A percentile compares a stretch with the other conserved stretches of the same genome.
Evolutionary conservation across 2,888 invertebrate species (phyloP).

Genomic region (Napeogenes inachia): DNA sequence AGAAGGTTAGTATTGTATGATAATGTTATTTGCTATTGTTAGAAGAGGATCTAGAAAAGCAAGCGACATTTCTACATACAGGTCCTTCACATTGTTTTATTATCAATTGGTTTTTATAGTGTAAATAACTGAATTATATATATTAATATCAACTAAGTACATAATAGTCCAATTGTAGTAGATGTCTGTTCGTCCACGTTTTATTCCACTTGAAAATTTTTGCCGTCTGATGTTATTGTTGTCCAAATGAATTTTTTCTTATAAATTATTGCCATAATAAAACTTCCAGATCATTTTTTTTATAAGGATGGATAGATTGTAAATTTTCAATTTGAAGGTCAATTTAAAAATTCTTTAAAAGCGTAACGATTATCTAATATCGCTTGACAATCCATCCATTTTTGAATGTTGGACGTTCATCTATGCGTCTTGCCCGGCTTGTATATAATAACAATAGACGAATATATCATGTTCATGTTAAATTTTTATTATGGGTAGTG

Average conservation of each 20-base stretch:
- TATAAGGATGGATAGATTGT: slow-evolving; percentile 24
- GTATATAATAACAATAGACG: slow-evolving; percentile 65
- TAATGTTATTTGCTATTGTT: slow-evolving; percentile 37
- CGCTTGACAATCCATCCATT: slow-evolving; percentile 71
- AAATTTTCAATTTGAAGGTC: slow-evolving; percentile 42
- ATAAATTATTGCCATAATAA: slow-evolving; percentile 44
- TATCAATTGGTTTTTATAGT: slow-evolving; percentile 54
- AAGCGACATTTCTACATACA: slow-evolving; percentile 27
- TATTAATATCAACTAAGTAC: slow-evolving; percentile 57
- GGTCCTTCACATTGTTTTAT: slow-evolving; percentile 35
- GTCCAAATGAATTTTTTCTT: slow-evolving; percentile 62
- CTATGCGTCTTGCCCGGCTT: slow-evolving; percentile 69
- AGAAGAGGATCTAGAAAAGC: slow-evolving; percentile 31
- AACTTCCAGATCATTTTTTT: slow-evolving; percentile 35
- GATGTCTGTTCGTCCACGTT: slow-evolving; percentile 73
- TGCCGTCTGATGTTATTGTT: slow-evolving; percentile 68
- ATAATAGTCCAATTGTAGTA: slow-evolving; percentile 65
- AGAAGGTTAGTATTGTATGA: slow-evolving; percentile 26
- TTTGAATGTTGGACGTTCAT: slow-evolving; percentile 62
- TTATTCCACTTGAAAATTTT: slow-evolving; percentile 68
- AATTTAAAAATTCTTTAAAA: slow-evolving; percentile 54
- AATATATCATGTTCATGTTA: slow-evolving; percentile 67
- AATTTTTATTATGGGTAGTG: slow-evolving; percentile 68
- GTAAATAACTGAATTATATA: slow-evolving; percentile 60
- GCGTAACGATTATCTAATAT: slow-evolving; percentile 28